Conservation (phyloP, 2,113 vertebrate genomes). For the Chloropsis cyanopogon region DNA sequence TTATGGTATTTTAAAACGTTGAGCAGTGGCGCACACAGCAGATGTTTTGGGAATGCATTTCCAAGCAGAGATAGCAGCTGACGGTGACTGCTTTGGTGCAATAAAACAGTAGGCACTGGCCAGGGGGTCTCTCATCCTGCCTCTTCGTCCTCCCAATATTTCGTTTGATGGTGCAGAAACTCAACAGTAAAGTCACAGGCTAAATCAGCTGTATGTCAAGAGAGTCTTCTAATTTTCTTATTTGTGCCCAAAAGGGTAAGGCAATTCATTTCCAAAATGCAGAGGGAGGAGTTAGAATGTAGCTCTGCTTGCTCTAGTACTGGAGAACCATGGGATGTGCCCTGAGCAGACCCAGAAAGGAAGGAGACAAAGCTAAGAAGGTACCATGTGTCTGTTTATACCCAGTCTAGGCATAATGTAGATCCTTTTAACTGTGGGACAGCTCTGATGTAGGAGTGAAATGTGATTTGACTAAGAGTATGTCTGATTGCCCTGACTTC, state of each 20-base stretch:
- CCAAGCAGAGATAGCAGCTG: neutral
- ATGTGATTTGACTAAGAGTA: conserved; percentile 19
- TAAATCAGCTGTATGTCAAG: neutral
- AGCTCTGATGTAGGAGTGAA: neutral
- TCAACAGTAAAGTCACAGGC: neutral
- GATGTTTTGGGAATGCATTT: neutral
- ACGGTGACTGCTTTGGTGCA: neutral
- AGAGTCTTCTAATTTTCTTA: neutral
- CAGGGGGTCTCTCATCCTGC: neutral
- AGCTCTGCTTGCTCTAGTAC: neutral
- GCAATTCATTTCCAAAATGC: neutral
- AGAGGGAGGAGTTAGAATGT: neutral
- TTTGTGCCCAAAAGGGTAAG: neutral
- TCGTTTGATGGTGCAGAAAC: neutral
- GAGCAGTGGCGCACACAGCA: neutral
- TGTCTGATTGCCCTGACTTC: neutral
- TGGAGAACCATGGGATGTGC: neutral
- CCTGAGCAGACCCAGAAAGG: neutral
- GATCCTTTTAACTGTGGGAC: neutral
- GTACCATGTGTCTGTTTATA: neutral
- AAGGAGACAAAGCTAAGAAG: neutral
- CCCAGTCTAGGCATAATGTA: neutral
- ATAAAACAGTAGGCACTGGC: neutral
- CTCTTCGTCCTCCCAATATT: neutral
- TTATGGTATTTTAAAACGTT: neutral